A percentile compares a stretch with the other conserved stretches of the same genome.
Conservation (phyloP, 2,113 vertebrate genomes). For the Lepus europaeus region DNA sequence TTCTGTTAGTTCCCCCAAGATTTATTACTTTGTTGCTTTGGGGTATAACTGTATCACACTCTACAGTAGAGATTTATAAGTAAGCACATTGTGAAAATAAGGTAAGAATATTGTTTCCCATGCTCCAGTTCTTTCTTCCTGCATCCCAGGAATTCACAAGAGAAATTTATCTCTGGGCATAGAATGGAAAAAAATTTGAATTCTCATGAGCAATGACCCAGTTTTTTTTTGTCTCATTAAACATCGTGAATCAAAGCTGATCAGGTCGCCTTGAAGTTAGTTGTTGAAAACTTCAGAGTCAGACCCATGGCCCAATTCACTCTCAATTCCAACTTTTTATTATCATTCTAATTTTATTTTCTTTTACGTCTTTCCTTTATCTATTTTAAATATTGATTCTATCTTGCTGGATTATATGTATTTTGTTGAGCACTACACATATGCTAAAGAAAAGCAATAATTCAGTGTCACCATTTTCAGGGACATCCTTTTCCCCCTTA, state of each 20-base stretch:
- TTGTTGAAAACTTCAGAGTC: constrained; percentile 40
- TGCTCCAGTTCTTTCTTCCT: neutral
- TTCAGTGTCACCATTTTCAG: neutral
- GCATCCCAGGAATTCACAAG: neutral
- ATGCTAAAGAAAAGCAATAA: constrained; percentile 26
- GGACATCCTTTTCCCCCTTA: constrained; percentile 28
- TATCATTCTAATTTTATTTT: neutral
- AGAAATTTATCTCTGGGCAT: constrained; percentile 39
- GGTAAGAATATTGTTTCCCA: constrained; percentile 29
- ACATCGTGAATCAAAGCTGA: constrained; percentile 27
- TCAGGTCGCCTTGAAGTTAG: neutral
- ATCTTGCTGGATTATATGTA: neutral
- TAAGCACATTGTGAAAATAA: constrained; percentile 39
- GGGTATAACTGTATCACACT: constrained; percentile 37
- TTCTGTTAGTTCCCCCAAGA: constrained; percentile 52
- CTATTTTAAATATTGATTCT: neutral
- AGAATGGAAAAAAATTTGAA: constrained; percentile 2
- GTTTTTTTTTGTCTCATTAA: constrained; percentile 53
- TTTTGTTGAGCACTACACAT: neutral
- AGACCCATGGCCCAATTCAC: neutral
- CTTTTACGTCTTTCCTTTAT: neutral
- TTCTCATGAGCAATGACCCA: constrained; percentile 45
- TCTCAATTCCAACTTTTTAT: neutral
- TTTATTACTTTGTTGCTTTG: constrained; percentile 68
- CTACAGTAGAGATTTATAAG: constrained; percentile 16